Percentiles rank a stretch among this genome's conserved stretches.
phyloP scores from a whole-genome alignment of 2,888 invertebrate species.

The Eupeodes luniger region DNA sequence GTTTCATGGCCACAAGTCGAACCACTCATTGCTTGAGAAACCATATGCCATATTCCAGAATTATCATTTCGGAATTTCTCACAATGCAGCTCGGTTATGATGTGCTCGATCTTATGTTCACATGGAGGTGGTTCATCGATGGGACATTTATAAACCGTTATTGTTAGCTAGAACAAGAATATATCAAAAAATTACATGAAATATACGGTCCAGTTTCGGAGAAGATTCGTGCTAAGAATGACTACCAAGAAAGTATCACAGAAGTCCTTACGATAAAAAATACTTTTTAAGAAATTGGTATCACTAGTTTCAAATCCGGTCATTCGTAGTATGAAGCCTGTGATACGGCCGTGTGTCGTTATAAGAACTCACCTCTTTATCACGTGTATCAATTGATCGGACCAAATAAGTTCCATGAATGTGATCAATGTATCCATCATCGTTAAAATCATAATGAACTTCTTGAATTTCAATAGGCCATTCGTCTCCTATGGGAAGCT shows the following conservation, averaged over 20 bases:
- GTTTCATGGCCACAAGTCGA: constrained; percentile 77
- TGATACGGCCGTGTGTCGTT: too few species aligned
- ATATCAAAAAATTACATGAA: neutral
- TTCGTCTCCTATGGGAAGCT: constrained; percentile 10
- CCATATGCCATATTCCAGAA: constrained; percentile 75
- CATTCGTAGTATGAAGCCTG: too few species aligned
- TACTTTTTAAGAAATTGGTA: too few species aligned
- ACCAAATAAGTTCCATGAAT: constrained; percentile 71
- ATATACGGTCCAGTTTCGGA: neutral
- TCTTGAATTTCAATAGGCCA: constrained; percentile 66
- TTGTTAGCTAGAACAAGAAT: constrained; percentile 49
- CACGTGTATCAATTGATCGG: constrained; percentile 57
- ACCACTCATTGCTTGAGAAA: constrained; percentile 72
- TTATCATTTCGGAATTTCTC: constrained; percentile 65
- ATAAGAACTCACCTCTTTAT: constrained; percentile 56
- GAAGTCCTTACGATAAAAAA: too few species aligned
- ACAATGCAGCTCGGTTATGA: constrained; percentile 67
- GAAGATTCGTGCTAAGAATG: too few species aligned
- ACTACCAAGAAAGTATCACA: too few species aligned
- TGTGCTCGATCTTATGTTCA: constrained; percentile 48
- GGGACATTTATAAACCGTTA: constrained; percentile 62
- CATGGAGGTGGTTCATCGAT: constrained; percentile 48
- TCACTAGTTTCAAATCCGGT: too few species aligned
- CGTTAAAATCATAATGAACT: constrained; percentile 60
- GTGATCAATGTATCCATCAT: constrained; percentile 66